phyloP scores from a whole-genome alignment of 2,888 invertebrate genomes.

The Hemistola chrysoprasaria region DNA sequence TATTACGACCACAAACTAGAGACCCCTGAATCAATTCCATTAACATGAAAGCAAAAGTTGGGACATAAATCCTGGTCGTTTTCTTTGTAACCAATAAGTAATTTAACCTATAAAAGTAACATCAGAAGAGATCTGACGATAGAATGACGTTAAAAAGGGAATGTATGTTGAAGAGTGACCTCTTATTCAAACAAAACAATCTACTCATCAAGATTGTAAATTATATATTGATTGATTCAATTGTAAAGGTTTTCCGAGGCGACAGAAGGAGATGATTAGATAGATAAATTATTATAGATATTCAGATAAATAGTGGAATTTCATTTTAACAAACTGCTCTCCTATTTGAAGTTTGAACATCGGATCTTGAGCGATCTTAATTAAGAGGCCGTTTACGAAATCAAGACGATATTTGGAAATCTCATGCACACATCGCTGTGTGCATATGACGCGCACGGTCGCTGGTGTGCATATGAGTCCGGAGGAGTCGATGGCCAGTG shows the following conservation, averaged over 20 bases:
- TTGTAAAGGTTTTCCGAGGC: constrained; percentile 3
- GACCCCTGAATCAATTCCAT: constrained; percentile 12
- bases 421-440: too few species aligned
- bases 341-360: too few species aligned
- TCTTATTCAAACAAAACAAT: constrained; percentile 12
- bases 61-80: constrained; percentile 9
- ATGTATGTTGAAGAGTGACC: constrained; percentile 6
- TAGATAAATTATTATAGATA: too few species aligned
- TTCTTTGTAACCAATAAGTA: constrained; percentile 7
- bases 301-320: too few species aligned
- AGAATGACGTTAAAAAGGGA: constrained; percentile 4
- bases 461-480: too few species aligned
- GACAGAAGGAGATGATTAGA: not conserved
- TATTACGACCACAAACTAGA: constrained; percentile 3
- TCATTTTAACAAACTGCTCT: too few species aligned
- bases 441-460: too few species aligned
- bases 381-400: too few species aligned
- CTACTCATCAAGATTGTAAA: constrained; percentile 4
- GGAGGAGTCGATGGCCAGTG: too few species aligned
- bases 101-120: constrained; percentile 13
- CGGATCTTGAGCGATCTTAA: too few species aligned
- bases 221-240: constrained; percentile 10
- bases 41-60: constrained; percentile 8
- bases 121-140: constrained; percentile 3
- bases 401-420: too few species aligned